Evolutionary conservation across 2,113 vertebrate species (phyloP).

Genomic region (Scolopax mira): DNA sequence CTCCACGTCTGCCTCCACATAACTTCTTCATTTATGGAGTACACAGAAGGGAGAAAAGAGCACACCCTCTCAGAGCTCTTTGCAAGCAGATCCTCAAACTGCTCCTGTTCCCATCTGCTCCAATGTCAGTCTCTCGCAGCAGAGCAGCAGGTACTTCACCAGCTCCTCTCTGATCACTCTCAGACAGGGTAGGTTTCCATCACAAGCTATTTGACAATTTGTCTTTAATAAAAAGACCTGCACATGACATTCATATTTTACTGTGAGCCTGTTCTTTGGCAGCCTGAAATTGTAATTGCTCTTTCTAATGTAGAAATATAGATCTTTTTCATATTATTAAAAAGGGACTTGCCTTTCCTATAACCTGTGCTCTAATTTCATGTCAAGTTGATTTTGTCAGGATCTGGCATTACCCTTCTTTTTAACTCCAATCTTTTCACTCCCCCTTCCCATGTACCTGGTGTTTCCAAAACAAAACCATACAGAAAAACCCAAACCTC

Average conservation of each 20-base stretch:
- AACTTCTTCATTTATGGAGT: background rate
- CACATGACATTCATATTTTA: background rate
- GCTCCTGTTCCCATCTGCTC: background rate
- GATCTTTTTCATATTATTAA: background rate
- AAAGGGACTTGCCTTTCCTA: background rate
- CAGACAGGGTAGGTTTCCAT: background rate
- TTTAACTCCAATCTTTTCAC: background rate
- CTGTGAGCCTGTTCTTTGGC: background rate
- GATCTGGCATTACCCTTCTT: background rate
- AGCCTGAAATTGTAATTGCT: conserved; percentile 3
- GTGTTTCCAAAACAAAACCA: background rate
- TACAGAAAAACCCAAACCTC: background rate
- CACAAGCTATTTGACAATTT: background rate
- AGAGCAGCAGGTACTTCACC: background rate
- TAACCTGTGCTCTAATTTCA: background rate
- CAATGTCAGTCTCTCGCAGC: background rate
- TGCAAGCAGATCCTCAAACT: background rate
- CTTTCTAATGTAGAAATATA: background rate
- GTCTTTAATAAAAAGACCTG: background rate
- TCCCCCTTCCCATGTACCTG: background rate
- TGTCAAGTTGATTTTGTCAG: background rate
- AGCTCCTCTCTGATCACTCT: background rate
- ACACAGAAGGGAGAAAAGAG: background rate
- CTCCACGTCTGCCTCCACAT: background rate
- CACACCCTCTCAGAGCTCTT: background rate